Base-by-base conservation (phyloP, 2,113 vertebrate species). In the Neogobius melanostomus region DNA sequence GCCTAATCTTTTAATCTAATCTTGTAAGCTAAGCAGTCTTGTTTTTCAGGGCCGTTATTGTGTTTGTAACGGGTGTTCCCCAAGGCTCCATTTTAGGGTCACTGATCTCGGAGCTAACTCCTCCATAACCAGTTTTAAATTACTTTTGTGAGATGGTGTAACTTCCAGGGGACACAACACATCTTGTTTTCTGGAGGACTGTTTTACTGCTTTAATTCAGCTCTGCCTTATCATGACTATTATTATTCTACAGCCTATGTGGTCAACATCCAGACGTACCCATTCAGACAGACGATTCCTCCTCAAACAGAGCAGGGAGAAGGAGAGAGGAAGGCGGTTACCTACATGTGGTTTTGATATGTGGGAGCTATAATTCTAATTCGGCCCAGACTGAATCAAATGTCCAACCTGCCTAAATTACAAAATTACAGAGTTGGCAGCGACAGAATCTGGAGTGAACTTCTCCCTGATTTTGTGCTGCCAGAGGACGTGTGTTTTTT, bases 281-380 rank as follows among this genome's bases (percentile, higher is more conserved):
- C 57, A 74, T 12, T 28, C 50, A 48, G 52, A 73, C 17, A 56
- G 17, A 21, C 17, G 10, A 53, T 53, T 72, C 47, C 43, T 10
- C 71, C 76, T 80, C 65, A 68, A 69, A 75, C 61, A 51, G 44
- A 46, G 48, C 57, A 17, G 21, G 57, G 48, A 48, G 15, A 59
- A 56, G 68, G 71, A 64, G 43, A 21, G 17, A 28, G 53, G 17
- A 11, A 56, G 21, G 68, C 64, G 59, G 56, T 65, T 69, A 44
- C 68, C 69, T 76, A 76, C 87, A 85, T 90, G 87, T 89, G 85
- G 79, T 90, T 92, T 83, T 91, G 88, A 91, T 90, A 89, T 77
- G 65, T 69, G 59, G 73, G 74, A 80, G 84, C 78, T 78, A 64
- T 84, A 72, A 88, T 90, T 82, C 84, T 84, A 86, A 90, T 89